Base-by-base conservation (phyloP, 2,888 invertebrate species). In the Tethea ocularis region DNA sequence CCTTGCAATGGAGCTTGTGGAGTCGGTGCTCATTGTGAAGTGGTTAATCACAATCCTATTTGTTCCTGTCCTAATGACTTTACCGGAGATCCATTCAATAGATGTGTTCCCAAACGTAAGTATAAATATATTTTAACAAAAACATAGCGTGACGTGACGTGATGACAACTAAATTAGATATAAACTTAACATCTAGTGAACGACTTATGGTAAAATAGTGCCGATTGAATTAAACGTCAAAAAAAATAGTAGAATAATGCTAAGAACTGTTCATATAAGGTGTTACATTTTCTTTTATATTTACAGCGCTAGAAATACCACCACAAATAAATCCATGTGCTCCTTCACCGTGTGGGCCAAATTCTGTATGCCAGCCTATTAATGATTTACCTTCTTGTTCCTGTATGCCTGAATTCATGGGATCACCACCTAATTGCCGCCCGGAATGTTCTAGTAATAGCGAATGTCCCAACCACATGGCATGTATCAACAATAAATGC, bases 1-100 rank as follows among this genome's bases (percentile, higher is more conserved):
- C 97, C 97, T 20, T 97, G 96, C 74, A 94, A 94, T 53, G 97
- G 96, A 61, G 94, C 96, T 17, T 97, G 97, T 83, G 97, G 97
- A 26, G 82, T 95, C 10, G 93, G 93, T 74, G 95, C 97, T 8
- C 83, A 94, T 56, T 97, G 97, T 81, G 94, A 95, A 75, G 95
- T 96, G 22, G 94, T 96, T 4, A 96, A 96, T 81, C 97, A 97
- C 78, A 96, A 95, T 83, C 96, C 97, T 0, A 95, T 96, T 76
- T 97, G 97, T 81, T 95, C 95, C 62, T 97, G 97, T 80, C 94
- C 95, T 8, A 86, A 91, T 41, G 94, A 94, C 57, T 95, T 94
- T 67, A 95, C 94, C 3, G 97, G 97, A 57, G 96, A 97, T 93
- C 97, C 97, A 23, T 96, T 96, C 76, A 88, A 94, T 15, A 94